These are phyloP conservation scores for Cydia amplana DNA, from an alignment of 1,140 invertebrate species.

Conservation along the genomic window DNA sequence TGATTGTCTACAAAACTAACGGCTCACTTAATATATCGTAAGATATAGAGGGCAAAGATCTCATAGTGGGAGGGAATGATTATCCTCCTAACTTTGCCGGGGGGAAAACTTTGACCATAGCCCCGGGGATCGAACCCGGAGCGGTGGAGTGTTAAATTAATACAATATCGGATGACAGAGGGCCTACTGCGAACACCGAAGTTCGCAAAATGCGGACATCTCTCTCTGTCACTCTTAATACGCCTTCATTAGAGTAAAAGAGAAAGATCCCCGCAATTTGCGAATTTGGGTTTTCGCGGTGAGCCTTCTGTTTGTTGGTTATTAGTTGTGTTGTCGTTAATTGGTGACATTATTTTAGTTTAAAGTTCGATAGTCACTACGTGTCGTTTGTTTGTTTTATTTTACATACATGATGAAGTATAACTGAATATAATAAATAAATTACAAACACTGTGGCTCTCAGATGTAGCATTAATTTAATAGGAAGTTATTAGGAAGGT, in stretches of 20 bases:
- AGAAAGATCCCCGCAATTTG: no score
- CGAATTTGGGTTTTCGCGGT: no score
- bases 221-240: no score
- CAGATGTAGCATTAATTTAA: no score
- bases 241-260: no score
- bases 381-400: no score
- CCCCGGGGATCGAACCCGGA: neutral
- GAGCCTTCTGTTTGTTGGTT: neutral
- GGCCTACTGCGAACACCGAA: no score
- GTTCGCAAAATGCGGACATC: no score
- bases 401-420: no score
- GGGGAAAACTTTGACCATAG: neutral
- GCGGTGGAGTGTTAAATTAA: slow-evolving; percentile 23
- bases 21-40: neutral
- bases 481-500: no score
- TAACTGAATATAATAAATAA: no score
- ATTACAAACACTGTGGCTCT: no score
- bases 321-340: neutral
- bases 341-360: neutral
- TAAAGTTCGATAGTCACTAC: neutral
- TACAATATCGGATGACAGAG: slow-evolving; percentile 23
- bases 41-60: neutral
- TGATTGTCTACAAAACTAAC: slow-evolving; percentile 1
- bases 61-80: neutral
- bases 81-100: neutral